phyloP scores from a whole-genome alignment of 2,888 invertebrate species.

The Lepeophtheirus nordmannii region DNA sequence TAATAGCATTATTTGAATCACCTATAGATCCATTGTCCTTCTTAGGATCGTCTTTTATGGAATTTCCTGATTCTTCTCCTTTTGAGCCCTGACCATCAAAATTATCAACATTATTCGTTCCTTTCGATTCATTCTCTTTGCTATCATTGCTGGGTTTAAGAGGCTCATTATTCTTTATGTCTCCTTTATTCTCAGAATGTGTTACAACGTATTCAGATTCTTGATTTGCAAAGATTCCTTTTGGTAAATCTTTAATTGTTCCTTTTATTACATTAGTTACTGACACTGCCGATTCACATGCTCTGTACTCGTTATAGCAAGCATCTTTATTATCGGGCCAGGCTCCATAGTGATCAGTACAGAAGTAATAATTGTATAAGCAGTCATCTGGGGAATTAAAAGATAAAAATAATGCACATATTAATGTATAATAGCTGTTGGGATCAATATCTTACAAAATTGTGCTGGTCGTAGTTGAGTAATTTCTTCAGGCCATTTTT shows the following conservation, averaged over 20 bases:
- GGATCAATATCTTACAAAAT: background rate
- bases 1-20: background rate
- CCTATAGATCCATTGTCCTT: background rate
- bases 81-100: background rate
- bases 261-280: background rate
- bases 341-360: background rate
- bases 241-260: background rate
- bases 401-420: background rate
- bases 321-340: constrained; percentile 14
- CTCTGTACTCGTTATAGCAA: background rate
- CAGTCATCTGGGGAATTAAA: constrained; percentile 1
- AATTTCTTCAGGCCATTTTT: constrained; percentile 4
- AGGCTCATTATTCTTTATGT: background rate
- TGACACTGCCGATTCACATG: background rate
- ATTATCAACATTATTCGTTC: background rate
- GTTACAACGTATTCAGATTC: too few relatives aligned
- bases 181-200: background rate
- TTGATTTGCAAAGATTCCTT: background rate
- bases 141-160: background rate
- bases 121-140: background rate
- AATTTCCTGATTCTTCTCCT: background rate
- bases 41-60: background rate
- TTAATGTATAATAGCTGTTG: background rate
- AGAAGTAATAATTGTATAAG: constrained; percentile 17
- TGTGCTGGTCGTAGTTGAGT: background rate